Conservation (phyloP, 2,113 vertebrate species). For the Sprattus sprattus region DNA sequence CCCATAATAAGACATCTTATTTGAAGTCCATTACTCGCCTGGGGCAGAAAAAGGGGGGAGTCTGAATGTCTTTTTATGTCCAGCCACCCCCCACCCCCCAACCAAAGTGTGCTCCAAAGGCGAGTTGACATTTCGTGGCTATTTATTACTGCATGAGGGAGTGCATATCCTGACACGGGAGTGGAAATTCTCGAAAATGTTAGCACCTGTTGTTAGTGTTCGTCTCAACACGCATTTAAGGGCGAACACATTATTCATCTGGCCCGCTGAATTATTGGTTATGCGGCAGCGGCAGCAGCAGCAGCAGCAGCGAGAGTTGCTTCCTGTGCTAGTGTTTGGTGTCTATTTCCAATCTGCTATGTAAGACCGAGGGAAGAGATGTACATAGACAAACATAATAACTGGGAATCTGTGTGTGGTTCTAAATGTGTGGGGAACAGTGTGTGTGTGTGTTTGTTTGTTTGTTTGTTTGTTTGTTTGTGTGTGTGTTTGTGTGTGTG, state of each 20-base stretch:
- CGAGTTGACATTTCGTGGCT: slow-evolving; percentile 34
- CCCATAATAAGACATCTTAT: slow-evolving; percentile 39
- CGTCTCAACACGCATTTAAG: background rate
- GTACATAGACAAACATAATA: background rate
- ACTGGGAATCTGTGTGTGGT: background rate
- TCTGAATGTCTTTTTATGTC: slow-evolving; percentile 21
- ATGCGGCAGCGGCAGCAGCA: background rate
- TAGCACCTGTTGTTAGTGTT: slow-evolving; percentile 14
- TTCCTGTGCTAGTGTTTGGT: background rate
- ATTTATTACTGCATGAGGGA: slow-evolving; percentile 23
- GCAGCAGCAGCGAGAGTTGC: background rate
- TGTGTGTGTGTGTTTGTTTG: background rate
- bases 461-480: background rate
- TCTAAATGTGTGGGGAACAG: background rate
- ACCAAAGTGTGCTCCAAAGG: slow-evolving; percentile 36
- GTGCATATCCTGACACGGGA: background rate
- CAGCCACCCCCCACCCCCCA: slow-evolving; percentile 19
- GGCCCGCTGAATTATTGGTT: background rate
- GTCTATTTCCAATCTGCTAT: background rate
- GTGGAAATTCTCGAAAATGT: background rate
- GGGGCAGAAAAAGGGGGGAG: slow-evolving; percentile 29
- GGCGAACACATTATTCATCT: background rate
- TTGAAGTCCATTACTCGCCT: slow-evolving; percentile 30
- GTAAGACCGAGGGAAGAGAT: background rate
- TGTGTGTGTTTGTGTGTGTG: background rate